phyloP scores from a whole-genome alignment of 2,113 vertebrate genomes.

The Tupaia chinensis region DNA sequence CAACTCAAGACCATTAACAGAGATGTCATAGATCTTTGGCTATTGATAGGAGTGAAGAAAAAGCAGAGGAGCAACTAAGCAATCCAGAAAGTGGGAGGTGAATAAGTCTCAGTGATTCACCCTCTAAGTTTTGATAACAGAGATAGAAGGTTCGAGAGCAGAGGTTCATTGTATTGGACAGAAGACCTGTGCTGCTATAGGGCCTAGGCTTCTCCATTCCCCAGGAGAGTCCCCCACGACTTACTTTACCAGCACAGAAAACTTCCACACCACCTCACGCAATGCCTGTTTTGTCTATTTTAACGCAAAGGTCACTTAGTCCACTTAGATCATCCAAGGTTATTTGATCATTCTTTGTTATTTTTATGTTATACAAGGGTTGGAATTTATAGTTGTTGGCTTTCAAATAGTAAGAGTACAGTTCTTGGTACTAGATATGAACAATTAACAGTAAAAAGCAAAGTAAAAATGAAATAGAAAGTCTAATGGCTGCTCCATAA shows the following conservation, averaged over 20 bases:
- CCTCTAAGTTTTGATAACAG: background rate
- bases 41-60: background rate
- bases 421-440: slow-evolving; percentile 50
- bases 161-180: background rate
- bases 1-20: background rate
- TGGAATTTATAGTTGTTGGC: slow-evolving; percentile 34
- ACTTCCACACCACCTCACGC: background rate
- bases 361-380: background rate
- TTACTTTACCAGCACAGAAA: background rate
- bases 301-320: background rate
- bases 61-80: background rate
- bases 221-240: background rate
- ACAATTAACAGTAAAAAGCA: slow-evolving; percentile 48
- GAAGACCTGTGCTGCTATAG: background rate
- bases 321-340: background rate
- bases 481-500: background rate
- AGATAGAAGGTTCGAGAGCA: slow-evolving; percentile 5
- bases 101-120: background rate
- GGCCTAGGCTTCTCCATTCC: background rate
- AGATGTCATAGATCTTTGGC: background rate
- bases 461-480: slow-evolving; percentile 43
- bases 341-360: background rate
- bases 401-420: slow-evolving; percentile 45
- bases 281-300: background rate
- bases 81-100: background rate